A percentile compares a stretch with the other conserved stretches of the same genome.
phyloP scores from a whole-genome alignment of 2,888 invertebrate genomes.

The Mesorhabditis belari region DNA sequence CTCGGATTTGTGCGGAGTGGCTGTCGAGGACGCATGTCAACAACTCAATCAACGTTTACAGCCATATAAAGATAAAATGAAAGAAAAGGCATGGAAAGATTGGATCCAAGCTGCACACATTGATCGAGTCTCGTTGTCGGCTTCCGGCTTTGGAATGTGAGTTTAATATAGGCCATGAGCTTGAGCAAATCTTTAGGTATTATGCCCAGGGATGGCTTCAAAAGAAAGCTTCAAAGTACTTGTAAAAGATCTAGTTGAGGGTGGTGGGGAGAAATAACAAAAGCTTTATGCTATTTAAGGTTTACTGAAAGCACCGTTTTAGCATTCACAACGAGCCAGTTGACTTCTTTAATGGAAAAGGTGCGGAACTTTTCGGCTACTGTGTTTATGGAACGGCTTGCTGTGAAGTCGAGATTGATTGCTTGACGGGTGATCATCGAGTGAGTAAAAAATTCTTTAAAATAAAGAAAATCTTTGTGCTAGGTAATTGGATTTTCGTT shows the following conservation, averaged over 20 bases:
- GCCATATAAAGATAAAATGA: constrained; percentile 70
- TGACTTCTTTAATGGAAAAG: constrained; percentile 56
- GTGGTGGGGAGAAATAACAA: not conserved
- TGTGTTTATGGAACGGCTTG: constrained; percentile 79
- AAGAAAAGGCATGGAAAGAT: constrained; percentile 74
- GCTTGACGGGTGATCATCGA: constrained; percentile 85
- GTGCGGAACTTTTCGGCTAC: constrained; percentile 73
- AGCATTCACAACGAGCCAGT: constrained; percentile 41
- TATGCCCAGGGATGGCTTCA: not conserved
- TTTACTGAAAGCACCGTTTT: constrained; percentile 1
- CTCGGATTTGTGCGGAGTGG: constrained; percentile 86
- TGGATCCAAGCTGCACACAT: constrained; percentile 74
- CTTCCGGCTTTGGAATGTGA: constrained; percentile 70
- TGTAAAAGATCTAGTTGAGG: not conserved
- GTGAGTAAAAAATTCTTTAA: constrained; percentile 54
- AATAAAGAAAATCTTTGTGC: too few relatives aligned
- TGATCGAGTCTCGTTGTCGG: constrained; percentile 71
- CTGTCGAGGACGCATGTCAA: constrained; percentile 74
- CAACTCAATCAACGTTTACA: constrained; percentile 68
- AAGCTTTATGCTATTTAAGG: too few relatives aligned
- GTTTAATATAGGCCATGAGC: constrained; percentile 1
- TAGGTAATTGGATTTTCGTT: too few relatives aligned
- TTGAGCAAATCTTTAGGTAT: not conserved
- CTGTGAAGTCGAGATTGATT: constrained; percentile 84
- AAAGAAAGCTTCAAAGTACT: not conserved